Evolutionary conservation across 37 sponge, comb jelly and placozoan species (phyloP), one percentile per base, ranked within the genome.

Genomic region (Cladorhizidae sp.): DNA sequence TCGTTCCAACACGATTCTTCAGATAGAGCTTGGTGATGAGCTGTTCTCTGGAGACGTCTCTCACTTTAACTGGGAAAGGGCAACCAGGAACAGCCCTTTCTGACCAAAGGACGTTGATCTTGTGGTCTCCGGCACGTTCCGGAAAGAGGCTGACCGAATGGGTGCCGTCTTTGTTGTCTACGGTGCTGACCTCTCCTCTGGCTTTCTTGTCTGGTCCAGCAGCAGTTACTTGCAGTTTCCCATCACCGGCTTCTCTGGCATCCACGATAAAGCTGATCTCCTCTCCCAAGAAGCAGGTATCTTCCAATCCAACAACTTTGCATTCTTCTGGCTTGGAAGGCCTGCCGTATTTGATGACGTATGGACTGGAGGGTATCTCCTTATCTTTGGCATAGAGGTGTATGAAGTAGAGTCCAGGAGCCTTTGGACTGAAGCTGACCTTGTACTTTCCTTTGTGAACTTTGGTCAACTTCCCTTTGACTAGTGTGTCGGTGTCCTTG

Each of bases 61-160:
- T 40, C 56, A 87, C 85, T 1, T 63, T 67, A 45, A 90, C 74
- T 21, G 45, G 76, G 77, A 90, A 94, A 28, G 94, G 94, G 40
- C 87, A 81, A 38, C 79, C 82, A 9, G 94, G 91, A 54, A 94
- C 49, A 70, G 76, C 85, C 39, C 38, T 61, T 32, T 82, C 92
- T 0, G 88, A 79, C 94, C 94, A 94, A 25, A 85, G 78, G 42
- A 94, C 51, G 42, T 75, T 67, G 36, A 91, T 58, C 29, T 45
- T 8, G 69, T 82, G 75, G 7, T 57, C 31, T 18, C 78, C 91
- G 15, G 38, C 49, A 22, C 67, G 42, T n/a, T 42, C 57, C 3
- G 91, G 91, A 59, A 71, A 82, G 68, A 70, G 84, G 12, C 28
- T 50, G 9, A 62, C 81, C 1, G 73, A 37, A 52, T 50, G 84